Conservation (phyloP, 2,113 vertebrate genomes). For the Podiceps cristatus region DNA sequence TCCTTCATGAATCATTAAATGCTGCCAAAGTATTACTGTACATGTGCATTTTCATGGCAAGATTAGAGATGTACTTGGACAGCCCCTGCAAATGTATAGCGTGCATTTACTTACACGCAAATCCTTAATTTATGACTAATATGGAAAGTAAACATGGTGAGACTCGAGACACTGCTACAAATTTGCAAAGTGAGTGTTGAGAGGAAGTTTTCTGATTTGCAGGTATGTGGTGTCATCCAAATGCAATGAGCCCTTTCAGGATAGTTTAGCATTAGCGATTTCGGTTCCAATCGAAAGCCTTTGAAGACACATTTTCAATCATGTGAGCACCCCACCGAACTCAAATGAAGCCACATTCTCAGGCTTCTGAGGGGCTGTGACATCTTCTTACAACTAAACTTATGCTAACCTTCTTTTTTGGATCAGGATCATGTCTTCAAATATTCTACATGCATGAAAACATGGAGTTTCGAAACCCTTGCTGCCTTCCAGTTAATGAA, state of each 20-base stretch:
- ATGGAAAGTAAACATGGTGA: background rate
- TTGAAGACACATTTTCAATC: background rate
- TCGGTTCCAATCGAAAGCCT: background rate
- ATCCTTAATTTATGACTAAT: background rate
- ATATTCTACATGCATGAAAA: background rate
- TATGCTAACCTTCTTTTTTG: background rate
- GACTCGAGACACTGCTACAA: background rate
- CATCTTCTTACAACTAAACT: background rate
- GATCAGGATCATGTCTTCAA: background rate
- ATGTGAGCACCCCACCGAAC: background rate
- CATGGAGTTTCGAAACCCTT: background rate
- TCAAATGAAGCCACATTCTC: background rate
- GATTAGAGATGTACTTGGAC: background rate
- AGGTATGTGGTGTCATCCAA: background rate
- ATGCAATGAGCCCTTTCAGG: background rate
- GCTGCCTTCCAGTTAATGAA: background rate
- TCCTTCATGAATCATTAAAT: background rate
- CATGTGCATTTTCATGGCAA: background rate
- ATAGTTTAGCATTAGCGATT: background rate
- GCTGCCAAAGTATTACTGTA: background rate
- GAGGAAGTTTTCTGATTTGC: background rate
- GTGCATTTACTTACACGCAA: rapidly evolving
- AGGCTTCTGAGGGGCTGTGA: background rate
- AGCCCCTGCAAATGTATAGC: background rate
- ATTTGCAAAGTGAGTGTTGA: background rate